Percentiles rank a stretch among this genome's conserved stretches.
These are phyloP conservation scores for Philaenus spumarius DNA, from an alignment of 1,140 invertebrate genomes.

Conservation along the genomic window DNA sequence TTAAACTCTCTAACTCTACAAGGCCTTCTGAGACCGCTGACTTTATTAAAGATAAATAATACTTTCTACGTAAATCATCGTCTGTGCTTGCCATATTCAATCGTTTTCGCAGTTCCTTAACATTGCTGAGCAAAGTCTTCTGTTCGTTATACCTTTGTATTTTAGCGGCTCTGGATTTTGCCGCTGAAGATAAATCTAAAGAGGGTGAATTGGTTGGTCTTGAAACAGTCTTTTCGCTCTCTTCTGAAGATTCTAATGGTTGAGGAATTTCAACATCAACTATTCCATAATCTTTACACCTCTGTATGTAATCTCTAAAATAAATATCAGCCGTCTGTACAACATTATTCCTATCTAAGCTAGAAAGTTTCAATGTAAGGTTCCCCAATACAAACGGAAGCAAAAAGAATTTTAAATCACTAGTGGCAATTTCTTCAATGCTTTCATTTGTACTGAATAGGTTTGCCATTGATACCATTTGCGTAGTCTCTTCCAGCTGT, in stretches of 20 bases:
- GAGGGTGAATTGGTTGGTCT: conserved; percentile 6
- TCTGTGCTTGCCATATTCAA: conserved; percentile 52
- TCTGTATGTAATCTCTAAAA: conserved; percentile 74
- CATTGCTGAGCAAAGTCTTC: conserved; percentile 67
- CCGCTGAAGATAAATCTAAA: conserved; percentile 27
- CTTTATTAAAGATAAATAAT: conserved; percentile 71
- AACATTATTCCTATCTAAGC: conserved; percentile 54
- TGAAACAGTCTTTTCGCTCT: conserved; percentile 21
- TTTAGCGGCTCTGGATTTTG: conserved; percentile 55
- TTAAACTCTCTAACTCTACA: conserved; percentile 69
- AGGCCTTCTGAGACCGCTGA: conserved; percentile 64
- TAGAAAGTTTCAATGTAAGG: conserved; percentile 59
- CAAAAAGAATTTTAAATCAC: conserved; percentile 76
- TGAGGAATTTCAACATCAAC: conserved; percentile 52
- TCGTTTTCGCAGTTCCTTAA: conserved; percentile 52
- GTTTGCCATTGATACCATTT: conserved; percentile 64
- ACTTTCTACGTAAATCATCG: conserved; percentile 75
- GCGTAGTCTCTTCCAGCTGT: conserved; percentile 69
- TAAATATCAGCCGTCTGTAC: conserved; percentile 72
- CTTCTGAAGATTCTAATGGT: conserved; percentile 10
- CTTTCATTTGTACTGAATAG: conserved; percentile 86
- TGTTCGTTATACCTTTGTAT: conserved; percentile 71
- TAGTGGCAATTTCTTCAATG: conserved; percentile 78
- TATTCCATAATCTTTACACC: conserved; percentile 70
- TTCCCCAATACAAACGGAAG: conserved; percentile 76